Evolutionary conservation across 2,113 vertebrate species (phyloP).

Genomic region (Lamprotornis superbus): DNA sequence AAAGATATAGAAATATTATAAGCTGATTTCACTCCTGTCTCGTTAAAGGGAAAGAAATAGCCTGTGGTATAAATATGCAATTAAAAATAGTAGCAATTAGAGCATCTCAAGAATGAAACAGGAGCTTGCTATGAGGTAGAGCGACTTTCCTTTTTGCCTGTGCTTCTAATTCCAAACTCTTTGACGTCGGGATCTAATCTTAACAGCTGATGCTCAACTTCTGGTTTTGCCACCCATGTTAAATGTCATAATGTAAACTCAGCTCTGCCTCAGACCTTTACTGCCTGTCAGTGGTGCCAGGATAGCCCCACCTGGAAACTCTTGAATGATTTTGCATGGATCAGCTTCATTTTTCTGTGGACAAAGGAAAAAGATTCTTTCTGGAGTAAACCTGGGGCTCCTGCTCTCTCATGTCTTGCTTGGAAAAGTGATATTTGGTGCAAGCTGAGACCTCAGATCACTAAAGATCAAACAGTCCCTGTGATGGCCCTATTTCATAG

Average conservation of each 20-base stretch:
- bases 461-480: not conserved
- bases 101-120: not conserved
- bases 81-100: slow-evolving; percentile 41
- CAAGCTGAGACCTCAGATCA: not conserved
- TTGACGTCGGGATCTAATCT: not conserved
- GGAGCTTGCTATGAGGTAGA: slow-evolving; percentile 2
- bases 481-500: rapidly evolving
- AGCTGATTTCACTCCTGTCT: not conserved
- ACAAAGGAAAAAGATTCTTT: not conserved
- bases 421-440: not conserved
- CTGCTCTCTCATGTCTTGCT: not conserved
- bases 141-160: not conserved
- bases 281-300: not conserved
- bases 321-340: not conserved
- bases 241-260: not conserved
- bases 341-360: not conserved
- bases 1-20: not conserved
- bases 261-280: not conserved
- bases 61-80: not conserved
- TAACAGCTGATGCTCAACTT: not conserved
- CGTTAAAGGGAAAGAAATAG: not conserved
- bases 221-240: not conserved
- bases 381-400: not conserved
- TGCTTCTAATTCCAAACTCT: not conserved
- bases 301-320: not conserved